Percentiles rank a stretch among this genome's conserved stretches.
phyloP scores from a whole-genome alignment of 2,113 vertebrate genomes.

The Podilymbus podiceps region DNA sequence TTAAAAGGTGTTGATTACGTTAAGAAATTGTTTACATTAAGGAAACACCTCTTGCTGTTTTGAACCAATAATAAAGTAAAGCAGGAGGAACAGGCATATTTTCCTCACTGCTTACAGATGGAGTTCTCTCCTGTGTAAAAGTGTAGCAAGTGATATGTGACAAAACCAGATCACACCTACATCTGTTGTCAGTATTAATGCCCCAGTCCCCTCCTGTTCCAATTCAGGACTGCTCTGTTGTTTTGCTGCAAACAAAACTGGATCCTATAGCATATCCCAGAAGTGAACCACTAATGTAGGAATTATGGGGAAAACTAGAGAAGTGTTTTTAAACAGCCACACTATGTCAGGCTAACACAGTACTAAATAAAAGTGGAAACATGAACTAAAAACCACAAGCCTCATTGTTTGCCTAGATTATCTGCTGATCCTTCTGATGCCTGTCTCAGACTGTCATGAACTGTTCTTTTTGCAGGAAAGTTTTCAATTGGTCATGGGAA shows the following conservation, averaged over 20 bases:
- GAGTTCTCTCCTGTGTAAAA: not conserved
- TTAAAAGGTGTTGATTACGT: not conserved
- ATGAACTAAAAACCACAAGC: not conserved
- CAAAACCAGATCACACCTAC: not conserved
- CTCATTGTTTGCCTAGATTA: slow-evolving; percentile 23
- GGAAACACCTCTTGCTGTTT: not conserved
- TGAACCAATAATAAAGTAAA: not conserved
- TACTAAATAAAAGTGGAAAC: not conserved
- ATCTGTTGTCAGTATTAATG: not conserved
- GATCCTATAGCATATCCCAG: not conserved
- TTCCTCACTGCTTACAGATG: not conserved
- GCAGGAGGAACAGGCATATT: not conserved
- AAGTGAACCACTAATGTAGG: not conserved
- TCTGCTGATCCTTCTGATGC: slow-evolving; percentile 11
- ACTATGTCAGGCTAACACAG: not conserved
- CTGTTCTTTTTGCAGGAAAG: not conserved
- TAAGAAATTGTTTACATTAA: too few relatives aligned
- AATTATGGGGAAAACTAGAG: not conserved
- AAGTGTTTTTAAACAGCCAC: not conserved
- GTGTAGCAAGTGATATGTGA: not conserved
- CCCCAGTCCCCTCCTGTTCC: not conserved
- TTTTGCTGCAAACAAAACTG: not conserved
- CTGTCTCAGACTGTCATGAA: not conserved
- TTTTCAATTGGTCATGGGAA: slow-evolving; percentile 17
- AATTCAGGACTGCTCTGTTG: not conserved